phyloP scores from a whole-genome alignment of 2,888 invertebrate genomes.

The Pardosa pseudoannulata region DNA sequence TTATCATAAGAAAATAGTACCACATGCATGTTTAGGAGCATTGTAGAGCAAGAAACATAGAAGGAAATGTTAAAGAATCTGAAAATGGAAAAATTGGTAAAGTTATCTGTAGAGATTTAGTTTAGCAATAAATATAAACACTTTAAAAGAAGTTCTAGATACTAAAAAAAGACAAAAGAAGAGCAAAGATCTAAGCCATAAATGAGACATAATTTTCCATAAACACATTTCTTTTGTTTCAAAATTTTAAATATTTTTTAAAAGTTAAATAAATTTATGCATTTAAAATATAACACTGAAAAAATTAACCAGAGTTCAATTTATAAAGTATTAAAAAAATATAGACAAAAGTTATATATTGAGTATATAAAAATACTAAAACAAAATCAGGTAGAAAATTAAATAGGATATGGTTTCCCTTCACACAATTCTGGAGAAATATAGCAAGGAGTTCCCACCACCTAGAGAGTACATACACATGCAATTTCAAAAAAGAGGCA shows the following conservation, averaged over 20 bases:
- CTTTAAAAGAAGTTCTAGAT: no score
- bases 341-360: no score
- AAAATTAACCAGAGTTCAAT: no score
- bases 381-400: neutral
- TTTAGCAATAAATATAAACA: no score
- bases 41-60: neutral
- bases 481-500: neutral
- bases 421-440: slow-evolving; percentile 90
- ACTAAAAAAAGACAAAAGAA: no score
- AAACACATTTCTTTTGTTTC: no score
- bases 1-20: neutral
- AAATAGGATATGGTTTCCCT: slow-evolving; percentile 82
- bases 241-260: no score
- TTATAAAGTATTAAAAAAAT: no score
- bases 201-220: no score
- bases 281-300: no score
- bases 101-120: neutral
- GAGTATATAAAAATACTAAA: neutral
- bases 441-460: slow-evolving; percentile 89
- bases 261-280: no score
- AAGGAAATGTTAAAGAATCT: neutral
- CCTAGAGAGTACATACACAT: slow-evolving; percentile 75
- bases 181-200: no score
- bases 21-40: neutral
- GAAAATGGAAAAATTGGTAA: neutral